Conservation (phyloP, 2,797 vertebrate genomes). For the Chrosomus eos region DNA sequence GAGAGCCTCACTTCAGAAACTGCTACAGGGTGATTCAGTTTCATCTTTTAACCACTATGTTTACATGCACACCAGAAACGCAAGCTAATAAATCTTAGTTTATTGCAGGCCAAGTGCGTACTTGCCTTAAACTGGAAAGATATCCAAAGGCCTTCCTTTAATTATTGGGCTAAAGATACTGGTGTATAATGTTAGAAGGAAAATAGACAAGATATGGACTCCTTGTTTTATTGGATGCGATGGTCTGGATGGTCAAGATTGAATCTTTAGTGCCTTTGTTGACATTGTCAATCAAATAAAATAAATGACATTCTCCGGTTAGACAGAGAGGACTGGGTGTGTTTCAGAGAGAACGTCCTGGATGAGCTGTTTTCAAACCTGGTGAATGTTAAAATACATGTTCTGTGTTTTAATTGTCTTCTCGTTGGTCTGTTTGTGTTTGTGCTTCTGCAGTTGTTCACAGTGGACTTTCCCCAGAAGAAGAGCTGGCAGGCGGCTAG, state of each 20-base stretch:
- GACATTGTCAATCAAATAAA: not conserved
- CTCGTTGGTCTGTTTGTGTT: not conserved
- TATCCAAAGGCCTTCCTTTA: not conserved
- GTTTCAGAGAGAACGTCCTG: not conserved
- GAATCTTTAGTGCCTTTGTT: not conserved
- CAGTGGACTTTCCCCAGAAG: constrained; percentile 71
- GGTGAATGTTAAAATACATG: not conserved
- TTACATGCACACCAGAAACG: not conserved
- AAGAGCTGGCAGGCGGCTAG: constrained; percentile 77
- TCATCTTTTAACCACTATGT: not conserved
- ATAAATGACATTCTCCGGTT: not conserved
- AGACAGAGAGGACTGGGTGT: not conserved
- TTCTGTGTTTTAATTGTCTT: not conserved
- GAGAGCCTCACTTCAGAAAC: constrained; percentile 69
- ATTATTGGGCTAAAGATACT: not conserved
- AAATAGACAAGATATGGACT: not conserved
- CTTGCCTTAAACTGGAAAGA: not conserved
- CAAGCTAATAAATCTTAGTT: not conserved
- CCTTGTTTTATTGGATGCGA: not conserved
- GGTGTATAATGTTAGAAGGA: not conserved
- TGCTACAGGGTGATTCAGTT: constrained; percentile 75
- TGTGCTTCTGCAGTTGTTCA: constrained; percentile 71
- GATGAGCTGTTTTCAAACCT: not conserved
- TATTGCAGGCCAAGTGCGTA: not conserved
- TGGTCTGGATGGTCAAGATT: not conserved